Evolutionary conservation across 1,140 invertebrate species (phyloP).

Genomic region (Helicoverpa armigera): DNA sequence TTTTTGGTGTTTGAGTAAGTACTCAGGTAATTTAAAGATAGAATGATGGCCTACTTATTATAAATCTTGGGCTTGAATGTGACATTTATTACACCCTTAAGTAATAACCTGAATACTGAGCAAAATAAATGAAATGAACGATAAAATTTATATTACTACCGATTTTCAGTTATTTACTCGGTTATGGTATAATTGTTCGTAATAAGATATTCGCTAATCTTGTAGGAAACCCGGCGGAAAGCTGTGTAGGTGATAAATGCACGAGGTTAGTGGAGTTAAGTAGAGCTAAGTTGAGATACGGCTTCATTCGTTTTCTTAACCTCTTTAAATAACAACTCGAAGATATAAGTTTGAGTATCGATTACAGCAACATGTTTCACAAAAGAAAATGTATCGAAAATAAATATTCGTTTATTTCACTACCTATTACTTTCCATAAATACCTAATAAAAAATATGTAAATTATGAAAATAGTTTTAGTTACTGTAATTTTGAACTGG

Average conservation of each 20-base stretch:
- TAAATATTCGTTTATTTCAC: too few species aligned
- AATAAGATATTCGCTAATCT: neutral
- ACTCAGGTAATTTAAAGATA: constrained; percentile 5
- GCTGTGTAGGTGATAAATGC: neutral
- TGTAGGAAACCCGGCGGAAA: neutral
- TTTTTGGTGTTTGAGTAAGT: neutral
- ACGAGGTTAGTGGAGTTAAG: neutral
- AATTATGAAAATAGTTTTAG: too few species aligned
- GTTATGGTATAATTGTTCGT: neutral
- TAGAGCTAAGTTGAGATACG: neutral
- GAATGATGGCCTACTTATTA: constrained; percentile 9
- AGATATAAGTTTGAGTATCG: neutral
- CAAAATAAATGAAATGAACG: constrained; percentile 17
- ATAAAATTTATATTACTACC: neutral
- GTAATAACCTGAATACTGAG: constrained; percentile 9
- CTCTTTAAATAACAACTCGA: neutral
- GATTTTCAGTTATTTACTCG: neutral
- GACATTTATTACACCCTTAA: constrained; percentile 23
- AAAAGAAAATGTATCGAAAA: too few species aligned
- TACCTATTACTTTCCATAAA: too few species aligned
- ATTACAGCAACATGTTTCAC: too few species aligned
- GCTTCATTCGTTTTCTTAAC: constrained; percentile 6
- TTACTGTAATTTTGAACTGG: too few species aligned
- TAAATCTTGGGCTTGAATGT: constrained; percentile 23
- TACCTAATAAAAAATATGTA: too few species aligned